These are phyloP conservation scores for Malurus melanocephalus DNA, from an alignment of 2,113 vertebrate species.

Conservation along the genomic window DNA sequence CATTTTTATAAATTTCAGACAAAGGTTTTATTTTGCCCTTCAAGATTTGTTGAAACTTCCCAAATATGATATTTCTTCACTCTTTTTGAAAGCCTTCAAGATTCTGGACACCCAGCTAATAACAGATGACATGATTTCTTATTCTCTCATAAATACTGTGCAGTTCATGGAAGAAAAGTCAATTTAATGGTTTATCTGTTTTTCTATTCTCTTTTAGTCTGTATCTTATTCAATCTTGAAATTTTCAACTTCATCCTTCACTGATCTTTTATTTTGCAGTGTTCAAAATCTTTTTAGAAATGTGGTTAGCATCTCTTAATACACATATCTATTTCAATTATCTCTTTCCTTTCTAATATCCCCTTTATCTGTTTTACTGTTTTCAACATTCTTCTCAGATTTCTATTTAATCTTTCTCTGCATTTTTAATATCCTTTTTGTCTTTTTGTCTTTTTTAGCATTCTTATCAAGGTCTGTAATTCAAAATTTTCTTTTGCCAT, in stretches of 20 bases:
- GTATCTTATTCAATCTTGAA: not conserved
- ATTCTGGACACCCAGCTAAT: not conserved
- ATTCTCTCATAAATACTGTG: not conserved
- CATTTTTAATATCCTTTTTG: constrained; percentile 43
- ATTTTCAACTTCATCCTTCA: constrained; percentile 26
- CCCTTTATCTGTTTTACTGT: constrained; percentile 10
- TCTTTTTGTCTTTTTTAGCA: not conserved
- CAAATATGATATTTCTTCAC: not conserved
- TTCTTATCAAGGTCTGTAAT: not conserved
- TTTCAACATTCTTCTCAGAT: constrained; percentile 29
- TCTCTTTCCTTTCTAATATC: constrained; percentile 23
- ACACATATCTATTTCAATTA: constrained; percentile 23
- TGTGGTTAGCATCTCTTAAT: not conserved
- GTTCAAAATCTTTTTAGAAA: constrained; percentile 12
- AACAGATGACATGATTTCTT: not conserved
- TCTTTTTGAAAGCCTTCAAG: not conserved
- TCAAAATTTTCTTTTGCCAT: not conserved
- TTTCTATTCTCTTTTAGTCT: not conserved
- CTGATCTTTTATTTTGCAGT: not conserved
- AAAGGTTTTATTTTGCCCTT: not conserved
- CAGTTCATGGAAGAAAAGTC: constrained; percentile 13
- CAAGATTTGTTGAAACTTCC: not conserved
- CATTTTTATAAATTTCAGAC: not conserved
- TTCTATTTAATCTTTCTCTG: not conserved
- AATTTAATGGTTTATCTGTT: constrained; percentile 28